Conservation (phyloP, 2,797 vertebrate species). For the Aldrovandia affinis region DNA sequence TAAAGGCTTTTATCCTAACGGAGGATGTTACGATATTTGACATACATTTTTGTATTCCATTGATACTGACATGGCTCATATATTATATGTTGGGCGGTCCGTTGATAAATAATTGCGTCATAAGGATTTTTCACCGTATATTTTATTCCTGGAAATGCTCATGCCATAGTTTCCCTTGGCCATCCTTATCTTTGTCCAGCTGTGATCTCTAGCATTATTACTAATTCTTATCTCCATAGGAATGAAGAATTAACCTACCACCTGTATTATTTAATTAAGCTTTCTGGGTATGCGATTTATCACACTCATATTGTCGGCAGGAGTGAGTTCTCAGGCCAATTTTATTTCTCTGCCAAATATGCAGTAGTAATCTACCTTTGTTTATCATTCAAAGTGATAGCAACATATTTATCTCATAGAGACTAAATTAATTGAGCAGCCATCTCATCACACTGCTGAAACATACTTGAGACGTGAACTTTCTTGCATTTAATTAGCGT, state of each 20-base stretch:
- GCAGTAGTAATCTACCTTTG: not conserved
- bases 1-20: not conserved
- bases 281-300: not conserved
- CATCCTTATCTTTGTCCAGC: no score
- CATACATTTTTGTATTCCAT: not conserved
- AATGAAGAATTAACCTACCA: not conserved
- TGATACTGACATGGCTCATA: not conserved
- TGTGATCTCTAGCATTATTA: not conserved
- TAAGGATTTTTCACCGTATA: not conserved
- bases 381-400: not conserved
- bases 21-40: not conserved
- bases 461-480: not conserved
- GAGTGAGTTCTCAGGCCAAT: not conserved
- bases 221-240: not conserved
- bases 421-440: not conserved
- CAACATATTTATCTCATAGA: not conserved
- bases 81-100: not conserved
- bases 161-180: no score
- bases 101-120: not conserved
- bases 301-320: not conserved
- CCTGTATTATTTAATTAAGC: not conserved
- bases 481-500: conserved; percentile 1
- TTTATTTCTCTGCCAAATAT: not conserved
- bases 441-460: not conserved
- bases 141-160: no score